Evolutionary conservation across 2,797 vertebrate genomes (phyloP).

Genomic region (Muraenolepis orangiensis): DNA sequence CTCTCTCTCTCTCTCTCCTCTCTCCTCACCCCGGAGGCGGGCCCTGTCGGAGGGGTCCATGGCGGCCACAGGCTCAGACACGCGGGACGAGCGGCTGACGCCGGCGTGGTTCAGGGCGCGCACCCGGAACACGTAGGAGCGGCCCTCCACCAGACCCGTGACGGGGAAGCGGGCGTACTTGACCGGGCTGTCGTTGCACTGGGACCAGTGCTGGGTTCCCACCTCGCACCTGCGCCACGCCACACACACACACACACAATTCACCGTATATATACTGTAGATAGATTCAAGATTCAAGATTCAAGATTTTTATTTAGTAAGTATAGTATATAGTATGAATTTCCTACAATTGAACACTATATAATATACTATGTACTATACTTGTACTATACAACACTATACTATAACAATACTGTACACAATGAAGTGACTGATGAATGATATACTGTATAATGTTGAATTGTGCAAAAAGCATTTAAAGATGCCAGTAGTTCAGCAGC

Average conservation of each 20-base stretch:
- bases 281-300: too few species aligned
- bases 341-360: too few species aligned
- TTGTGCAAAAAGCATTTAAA: too few species aligned
- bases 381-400: too few species aligned
- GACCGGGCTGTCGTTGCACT: conserved; percentile 92
- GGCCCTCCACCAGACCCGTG: conserved; percentile 93
- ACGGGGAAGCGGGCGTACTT: conserved; percentile 97
- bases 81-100: conserved; percentile 84
- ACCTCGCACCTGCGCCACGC: conserved; percentile 84
- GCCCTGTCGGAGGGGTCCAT: conserved; percentile 92
- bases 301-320: too few species aligned
- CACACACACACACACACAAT: neutral
- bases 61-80: conserved; percentile 87
- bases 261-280: neutral
- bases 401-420: too few species aligned
- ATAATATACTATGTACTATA: too few species aligned
- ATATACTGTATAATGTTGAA: too few species aligned
- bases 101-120: conserved; percentile 87
- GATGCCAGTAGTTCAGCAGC: too few species aligned
- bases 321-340: too few species aligned
- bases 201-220: conserved; percentile 89
- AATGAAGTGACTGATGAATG: too few species aligned
- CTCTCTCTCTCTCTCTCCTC: too few species aligned
- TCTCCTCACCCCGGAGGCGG: conserved; percentile 82
- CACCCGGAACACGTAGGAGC: conserved; percentile 90